Evolutionary conservation across 1,140 invertebrate genomes (phyloP).

Genomic region (Papilio aristodemus): DNA sequence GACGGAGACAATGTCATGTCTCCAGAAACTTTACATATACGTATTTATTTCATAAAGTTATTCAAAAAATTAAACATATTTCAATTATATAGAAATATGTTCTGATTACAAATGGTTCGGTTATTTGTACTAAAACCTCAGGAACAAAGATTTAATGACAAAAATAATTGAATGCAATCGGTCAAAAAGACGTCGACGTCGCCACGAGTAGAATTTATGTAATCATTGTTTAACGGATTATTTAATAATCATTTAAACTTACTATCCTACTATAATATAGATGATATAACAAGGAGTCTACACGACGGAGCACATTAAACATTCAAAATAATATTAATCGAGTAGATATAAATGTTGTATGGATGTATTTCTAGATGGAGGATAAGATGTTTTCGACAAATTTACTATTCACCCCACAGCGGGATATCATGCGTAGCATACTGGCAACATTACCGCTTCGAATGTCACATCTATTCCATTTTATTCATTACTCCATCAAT

Average conservation of each 20-base stretch:
- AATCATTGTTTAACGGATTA: background rate
- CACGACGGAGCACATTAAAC: background rate
- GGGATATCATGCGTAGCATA: background rate
- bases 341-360: background rate
- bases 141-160: no score
- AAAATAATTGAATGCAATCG: no score
- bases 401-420: background rate
- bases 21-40: no score
- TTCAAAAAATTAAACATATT: no score
- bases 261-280: conserved; percentile 5
- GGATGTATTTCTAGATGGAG: background rate
- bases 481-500: background rate
- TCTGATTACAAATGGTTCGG: no score
- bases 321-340: conserved; percentile 16
- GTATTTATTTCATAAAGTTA: no score
- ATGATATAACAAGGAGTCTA: background rate
- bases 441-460: no score
- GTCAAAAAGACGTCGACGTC: no score
- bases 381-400: conserved; percentile 8
- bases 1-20: no score
- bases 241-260: background rate
- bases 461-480: no score
- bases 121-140: conserved; percentile 10
- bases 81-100: no score
- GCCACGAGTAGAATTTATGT: background rate